phyloP scores from a whole-genome alignment of 1,140 invertebrate genomes.

The Cheumatopsyche charites region DNA sequence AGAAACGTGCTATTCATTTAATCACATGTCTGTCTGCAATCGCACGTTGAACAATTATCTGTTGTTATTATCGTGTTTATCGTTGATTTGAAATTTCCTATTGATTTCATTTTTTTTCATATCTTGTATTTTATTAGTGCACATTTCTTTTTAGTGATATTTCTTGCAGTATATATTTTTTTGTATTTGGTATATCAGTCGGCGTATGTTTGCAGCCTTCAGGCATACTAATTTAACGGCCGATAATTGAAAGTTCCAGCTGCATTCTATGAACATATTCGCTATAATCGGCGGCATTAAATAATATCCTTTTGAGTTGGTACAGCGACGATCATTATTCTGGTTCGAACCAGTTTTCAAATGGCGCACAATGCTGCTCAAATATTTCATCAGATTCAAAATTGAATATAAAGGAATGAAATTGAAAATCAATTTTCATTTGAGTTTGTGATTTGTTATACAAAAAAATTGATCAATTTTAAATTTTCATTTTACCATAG shows the following conservation, averaged over 20 bases:
- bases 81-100: neutral
- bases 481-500: too few species aligned
- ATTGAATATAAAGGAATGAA: too few species aligned
- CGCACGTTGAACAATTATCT: neutral
- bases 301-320: constrained; percentile 24
- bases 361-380: neutral
- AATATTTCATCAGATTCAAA: constrained; percentile 22
- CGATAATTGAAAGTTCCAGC: constrained; percentile 42
- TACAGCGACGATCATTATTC: constrained; percentile 14
- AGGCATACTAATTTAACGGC: constrained; percentile 30
- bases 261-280: constrained; percentile 34
- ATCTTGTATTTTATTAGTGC: neutral
- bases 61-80: neutral
- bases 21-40: neutral
- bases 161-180: neutral
- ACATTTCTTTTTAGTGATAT: too few species aligned
- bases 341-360: constrained; percentile 13
- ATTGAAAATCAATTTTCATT: too few species aligned
- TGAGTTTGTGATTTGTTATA: too few species aligned
- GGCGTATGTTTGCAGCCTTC: neutral
- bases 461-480: too few species aligned
- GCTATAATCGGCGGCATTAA: constrained; percentile 24
- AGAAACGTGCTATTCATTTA: constrained; percentile 1
- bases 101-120: neutral
- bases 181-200: too few species aligned